These are phyloP conservation scores for Archocentrus centrarchus DNA, from an alignment of 2,113 vertebrate genomes.

Conservation along the genomic window DNA sequence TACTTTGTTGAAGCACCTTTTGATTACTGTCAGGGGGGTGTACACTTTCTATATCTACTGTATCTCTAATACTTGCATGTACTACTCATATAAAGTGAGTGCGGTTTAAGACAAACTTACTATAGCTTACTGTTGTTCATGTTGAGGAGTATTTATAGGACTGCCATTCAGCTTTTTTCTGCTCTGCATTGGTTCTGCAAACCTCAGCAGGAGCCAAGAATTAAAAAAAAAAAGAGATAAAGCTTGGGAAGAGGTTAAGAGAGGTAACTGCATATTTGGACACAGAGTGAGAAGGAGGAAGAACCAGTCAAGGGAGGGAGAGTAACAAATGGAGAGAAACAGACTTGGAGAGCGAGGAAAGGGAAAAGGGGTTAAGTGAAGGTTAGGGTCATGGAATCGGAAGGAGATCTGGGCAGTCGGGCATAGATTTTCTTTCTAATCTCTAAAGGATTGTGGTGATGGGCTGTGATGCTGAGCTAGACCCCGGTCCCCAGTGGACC, in stretches of 20 bases:
- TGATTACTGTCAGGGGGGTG: neutral
- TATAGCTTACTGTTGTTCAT: neutral
- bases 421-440: conserved; percentile 37
- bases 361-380: conserved; percentile 48
- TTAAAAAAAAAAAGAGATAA: too few species aligned
- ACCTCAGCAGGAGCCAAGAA: too few species aligned
- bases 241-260: conserved; percentile 69
- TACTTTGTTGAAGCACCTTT: neutral
- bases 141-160: conserved; percentile 4
- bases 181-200: too few species aligned
- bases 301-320: conserved; percentile 26
- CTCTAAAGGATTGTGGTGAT: conserved; percentile 54
- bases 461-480: conserved; percentile 40
- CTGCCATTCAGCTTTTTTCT: conserved; percentile 9
- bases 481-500: conserved; percentile 60
- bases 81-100: neutral
- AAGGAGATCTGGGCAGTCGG: conserved; percentile 58
- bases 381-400: conserved; percentile 63
- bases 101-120: neutral
- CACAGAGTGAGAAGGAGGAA: conserved; percentile 35
- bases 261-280: conserved; percentile 61
- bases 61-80: neutral
- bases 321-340: conserved; percentile 40
- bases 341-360: conserved; percentile 22
- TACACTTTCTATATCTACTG: neutral